Evolutionary conservation across 2,797 vertebrate species (phyloP).

Genomic region (Poecilia velifera): DNA sequence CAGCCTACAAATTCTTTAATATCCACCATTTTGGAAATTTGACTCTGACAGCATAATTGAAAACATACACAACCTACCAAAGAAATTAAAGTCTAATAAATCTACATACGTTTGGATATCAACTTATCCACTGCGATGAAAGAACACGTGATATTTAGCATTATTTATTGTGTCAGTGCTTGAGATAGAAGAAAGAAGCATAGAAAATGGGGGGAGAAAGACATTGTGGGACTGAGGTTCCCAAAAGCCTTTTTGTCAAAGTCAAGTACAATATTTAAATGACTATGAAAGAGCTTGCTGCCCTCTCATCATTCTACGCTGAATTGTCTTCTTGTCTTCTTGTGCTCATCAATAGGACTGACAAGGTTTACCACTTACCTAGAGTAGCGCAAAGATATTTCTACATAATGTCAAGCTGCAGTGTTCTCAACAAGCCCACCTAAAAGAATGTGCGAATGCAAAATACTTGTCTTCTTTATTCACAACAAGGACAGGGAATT

Average conservation of each 20-base stretch:
- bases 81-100: background rate
- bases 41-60: background rate
- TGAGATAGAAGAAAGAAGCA: conserved; percentile 23
- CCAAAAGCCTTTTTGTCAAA: conserved; percentile 55
- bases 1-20: background rate
- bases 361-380: conserved; percentile 71
- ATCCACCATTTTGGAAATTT: background rate
- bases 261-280: conserved; percentile 67
- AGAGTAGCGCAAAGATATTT: conserved; percentile 43
- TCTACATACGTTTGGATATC: background rate
- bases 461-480: conserved; percentile 57
- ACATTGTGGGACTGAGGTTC: conserved; percentile 51
- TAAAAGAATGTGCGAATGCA: conserved; percentile 57
- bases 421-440: conserved; percentile 34
- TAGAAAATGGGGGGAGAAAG: conserved; percentile 55
- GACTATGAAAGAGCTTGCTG: conserved; percentile 54
- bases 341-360: conserved; percentile 67
- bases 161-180: background rate
- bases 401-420: conserved; percentile 38
- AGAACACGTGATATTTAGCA: background rate
- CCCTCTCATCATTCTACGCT: conserved; percentile 36
- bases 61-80: background rate
- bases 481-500: conserved; percentile 28
- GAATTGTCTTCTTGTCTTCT: conserved; percentile 62
- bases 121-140: background rate